phyloP scores from a whole-genome alignment of 2,797 vertebrate species.

The Protosalanx chinensis region DNA sequence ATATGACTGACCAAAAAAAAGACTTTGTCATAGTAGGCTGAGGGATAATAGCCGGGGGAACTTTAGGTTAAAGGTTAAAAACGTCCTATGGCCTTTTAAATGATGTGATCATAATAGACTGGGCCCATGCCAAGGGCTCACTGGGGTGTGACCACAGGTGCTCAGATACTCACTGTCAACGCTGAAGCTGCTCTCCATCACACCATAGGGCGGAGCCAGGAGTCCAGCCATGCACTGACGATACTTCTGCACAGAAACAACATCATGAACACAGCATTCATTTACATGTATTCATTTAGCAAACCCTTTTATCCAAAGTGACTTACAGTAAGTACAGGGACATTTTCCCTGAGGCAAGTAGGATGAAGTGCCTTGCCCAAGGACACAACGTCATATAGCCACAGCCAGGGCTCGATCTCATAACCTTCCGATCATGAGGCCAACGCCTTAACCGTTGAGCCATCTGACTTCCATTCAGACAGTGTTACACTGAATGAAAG shows the following conservation, averaged over 20 bases:
- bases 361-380: too few relatives aligned
- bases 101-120: neutral
- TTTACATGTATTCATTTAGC: too few relatives aligned
- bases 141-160: neutral
- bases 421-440: too few relatives aligned
- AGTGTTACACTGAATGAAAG: neutral
- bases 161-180: conserved; percentile 85
- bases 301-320: too few relatives aligned
- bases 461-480: too few relatives aligned
- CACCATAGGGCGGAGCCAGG: conserved; percentile 92
- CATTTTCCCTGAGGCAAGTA: too few relatives aligned
- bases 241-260: conserved; percentile 82
- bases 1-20: neutral
- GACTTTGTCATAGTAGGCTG: neutral
- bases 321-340: too few relatives aligned
- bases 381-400: too few relatives aligned
- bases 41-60: neutral
- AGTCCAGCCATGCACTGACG: conserved; percentile 95
- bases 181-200: conserved; percentile 89
- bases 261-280: conserved; percentile 19
- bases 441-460: too few relatives aligned
- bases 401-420: too few relatives aligned
- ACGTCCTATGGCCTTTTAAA: neutral
- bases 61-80: neutral
- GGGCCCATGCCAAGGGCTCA: too few relatives aligned